Base-by-base conservation (phyloP, 2,113 vertebrate genomes). In the Tupaia chinensis region DNA sequence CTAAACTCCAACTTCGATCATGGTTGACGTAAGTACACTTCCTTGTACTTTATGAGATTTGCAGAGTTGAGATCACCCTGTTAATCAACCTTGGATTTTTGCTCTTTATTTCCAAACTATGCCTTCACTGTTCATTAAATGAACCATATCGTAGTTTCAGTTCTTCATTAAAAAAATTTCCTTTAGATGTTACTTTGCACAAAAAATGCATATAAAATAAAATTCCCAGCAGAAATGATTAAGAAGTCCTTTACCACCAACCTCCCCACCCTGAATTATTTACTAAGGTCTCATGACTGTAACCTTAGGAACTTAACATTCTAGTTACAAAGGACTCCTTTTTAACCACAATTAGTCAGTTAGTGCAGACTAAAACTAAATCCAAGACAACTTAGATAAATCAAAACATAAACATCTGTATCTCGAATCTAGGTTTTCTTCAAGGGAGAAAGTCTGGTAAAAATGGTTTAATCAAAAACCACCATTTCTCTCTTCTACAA, bases 221-320 rank as follows among this genome's bases (percentile, higher is more conserved):
- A 87, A 95, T 17, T 74, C 69, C 23, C 34, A 94, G 78, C 12
- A 91, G 63, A 91, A 65, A 63, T 32, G 32, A 81, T 58, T 14
- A 73, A 93, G 81, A 93, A 96, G 84, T 66, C 60, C 70, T 74
- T 89, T n/a, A 72, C 82, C 79, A 88, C 29, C 44, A 83, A 61
- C 9, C n/a, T 80, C 84, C 27, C 9, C n/a, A 76, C 84, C 27
- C 60, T 97, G 90, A 97, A 96, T 97, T 94, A 97, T 94, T 97
- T 56, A 95, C 82, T 32, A 73, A 85, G 34, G 56, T 65, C 82
- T 83, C 19, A 78, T 86, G 80, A 83, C 82, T 73, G 69, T 94
- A 96, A 95, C 92, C 87, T 7, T 94, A 68, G 86, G 44, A 95
- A 97, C 61, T 32, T 60, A 80, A 89, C 70, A 34, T 56, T 86